Conservation (phyloP, 2,113 vertebrate species). For the Leptodactylus fuscus region DNA sequence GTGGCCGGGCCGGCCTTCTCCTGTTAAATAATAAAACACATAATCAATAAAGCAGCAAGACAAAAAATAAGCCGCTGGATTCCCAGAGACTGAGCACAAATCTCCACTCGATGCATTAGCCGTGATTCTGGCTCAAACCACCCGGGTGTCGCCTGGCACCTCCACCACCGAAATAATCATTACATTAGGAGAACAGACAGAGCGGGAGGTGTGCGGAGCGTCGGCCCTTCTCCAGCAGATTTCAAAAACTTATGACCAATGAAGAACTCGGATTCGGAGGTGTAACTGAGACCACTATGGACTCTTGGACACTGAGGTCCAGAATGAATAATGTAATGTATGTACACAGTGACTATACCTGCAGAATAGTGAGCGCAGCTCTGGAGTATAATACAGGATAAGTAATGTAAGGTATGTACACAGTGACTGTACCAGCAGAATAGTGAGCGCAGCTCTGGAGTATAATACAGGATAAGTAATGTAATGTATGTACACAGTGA, state of each 20-base stretch:
- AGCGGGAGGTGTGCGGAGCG: background rate
- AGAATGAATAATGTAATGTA: no score
- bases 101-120: constrained; percentile 22
- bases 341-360: no score
- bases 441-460: no score
- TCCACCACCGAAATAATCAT: constrained; percentile 6
- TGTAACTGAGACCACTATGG: no score
- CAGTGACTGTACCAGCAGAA: background rate
- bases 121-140: background rate
- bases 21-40: constrained; percentile 51
- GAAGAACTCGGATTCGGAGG: background rate
- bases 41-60: constrained; percentile 52
- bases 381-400: background rate
- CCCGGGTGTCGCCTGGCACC: background rate
- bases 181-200: constrained; percentile 17
- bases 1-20: constrained; percentile 7
- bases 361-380: no score
- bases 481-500: no score
- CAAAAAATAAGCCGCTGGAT: constrained; percentile 45
- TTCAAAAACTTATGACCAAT: background rate
- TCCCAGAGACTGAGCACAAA: constrained; percentile 23
- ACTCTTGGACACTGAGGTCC: no score
- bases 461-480: no score
- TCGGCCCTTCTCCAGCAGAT: background rate
- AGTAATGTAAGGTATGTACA: background rate